A percentile compares a stretch with the other conserved stretches of the same genome.
Conservation (phyloP, 2,888 invertebrate genomes). For the Lepetodrilus schrolli region DNA sequence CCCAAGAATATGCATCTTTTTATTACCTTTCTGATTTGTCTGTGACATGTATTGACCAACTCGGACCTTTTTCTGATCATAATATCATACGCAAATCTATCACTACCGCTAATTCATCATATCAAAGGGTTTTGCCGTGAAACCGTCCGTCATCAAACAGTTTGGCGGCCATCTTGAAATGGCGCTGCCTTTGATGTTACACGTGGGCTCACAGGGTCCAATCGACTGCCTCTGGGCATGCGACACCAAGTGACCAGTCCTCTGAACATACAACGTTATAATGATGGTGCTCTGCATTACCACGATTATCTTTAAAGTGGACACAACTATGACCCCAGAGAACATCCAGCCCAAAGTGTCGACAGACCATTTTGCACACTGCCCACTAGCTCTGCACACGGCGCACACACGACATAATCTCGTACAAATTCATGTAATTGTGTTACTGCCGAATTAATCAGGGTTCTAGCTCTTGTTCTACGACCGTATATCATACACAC, state of each 20-base stretch:
- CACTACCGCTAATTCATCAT: conserved; percentile 4
- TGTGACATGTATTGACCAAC: conserved; percentile 5
- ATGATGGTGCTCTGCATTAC: conserved; percentile 1
- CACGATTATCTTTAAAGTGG: background rate
- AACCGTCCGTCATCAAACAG: background rate
- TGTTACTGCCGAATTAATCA: background rate
- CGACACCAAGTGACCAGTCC: conserved; percentile 17
- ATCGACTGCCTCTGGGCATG: background rate
- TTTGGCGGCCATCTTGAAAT: conserved; percentile 8
- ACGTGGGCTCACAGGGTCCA: background rate
- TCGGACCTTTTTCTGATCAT: conserved; percentile 5
- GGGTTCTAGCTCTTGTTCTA: background rate
- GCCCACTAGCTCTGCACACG: background rate
- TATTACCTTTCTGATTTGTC: conserved; percentile 21
- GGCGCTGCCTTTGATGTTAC: conserved; percentile 9
- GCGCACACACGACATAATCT: background rate
- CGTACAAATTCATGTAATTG: background rate
- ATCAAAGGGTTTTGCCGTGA: background rate
- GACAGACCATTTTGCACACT: background rate
- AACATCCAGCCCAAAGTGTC: too few species aligned
- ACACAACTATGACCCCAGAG: background rate
- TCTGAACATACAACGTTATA: background rate
- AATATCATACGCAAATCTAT: conserved; percentile 11
- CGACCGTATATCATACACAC: conserved; percentile 12
- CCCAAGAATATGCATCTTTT: conserved; percentile 4